These are phyloP conservation scores for Actinopyga echinites DNA, from an alignment of 53 echinoderm and acorn worm species.

Conservation along the genomic window DNA sequence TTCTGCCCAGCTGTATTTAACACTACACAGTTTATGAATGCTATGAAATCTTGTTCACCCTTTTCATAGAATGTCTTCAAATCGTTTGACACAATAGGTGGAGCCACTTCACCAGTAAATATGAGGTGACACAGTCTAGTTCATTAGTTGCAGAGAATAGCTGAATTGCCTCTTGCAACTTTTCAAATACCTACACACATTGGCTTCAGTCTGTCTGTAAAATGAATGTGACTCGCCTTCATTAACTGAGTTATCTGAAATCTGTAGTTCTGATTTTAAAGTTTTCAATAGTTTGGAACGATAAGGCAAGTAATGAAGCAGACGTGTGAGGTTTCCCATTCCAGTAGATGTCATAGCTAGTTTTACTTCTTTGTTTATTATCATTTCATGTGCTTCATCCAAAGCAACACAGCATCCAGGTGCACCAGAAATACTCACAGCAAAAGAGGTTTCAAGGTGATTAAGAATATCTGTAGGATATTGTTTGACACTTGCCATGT, in stretches of 20 bases:
- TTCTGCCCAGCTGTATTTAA: not conserved
- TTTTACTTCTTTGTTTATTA: slow-evolving; percentile 58
- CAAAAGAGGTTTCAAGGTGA: slow-evolving; percentile 63
- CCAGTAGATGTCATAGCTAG: slow-evolving; percentile 44
- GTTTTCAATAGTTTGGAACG: not conserved
- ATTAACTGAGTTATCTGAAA: not conserved
- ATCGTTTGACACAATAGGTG: not conserved
- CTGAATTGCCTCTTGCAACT: not conserved
- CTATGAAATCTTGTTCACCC: slow-evolving; percentile 11
- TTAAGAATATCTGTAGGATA: slow-evolving; percentile 28
- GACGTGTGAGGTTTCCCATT: slow-evolving; percentile 3
- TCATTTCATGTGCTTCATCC: slow-evolving; percentile 71
- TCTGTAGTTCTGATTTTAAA: not conserved
- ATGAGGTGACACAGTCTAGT: not conserved
- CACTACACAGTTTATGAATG: slow-evolving; percentile 6
- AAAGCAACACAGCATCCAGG: slow-evolving; percentile 52
- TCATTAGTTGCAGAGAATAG: not conserved
- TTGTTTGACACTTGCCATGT: slow-evolving; percentile 17
- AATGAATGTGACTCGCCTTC: not conserved
- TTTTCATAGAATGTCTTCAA: not conserved
- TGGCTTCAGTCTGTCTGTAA: not conserved
- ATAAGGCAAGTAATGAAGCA: not conserved
- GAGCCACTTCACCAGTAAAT: slow-evolving; percentile 32
- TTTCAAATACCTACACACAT: not conserved
- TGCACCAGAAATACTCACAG: slow-evolving; percentile 54